Base-by-base conservation (phyloP, 1,140 invertebrate species). In the Phthorimaea operculella region DNA sequence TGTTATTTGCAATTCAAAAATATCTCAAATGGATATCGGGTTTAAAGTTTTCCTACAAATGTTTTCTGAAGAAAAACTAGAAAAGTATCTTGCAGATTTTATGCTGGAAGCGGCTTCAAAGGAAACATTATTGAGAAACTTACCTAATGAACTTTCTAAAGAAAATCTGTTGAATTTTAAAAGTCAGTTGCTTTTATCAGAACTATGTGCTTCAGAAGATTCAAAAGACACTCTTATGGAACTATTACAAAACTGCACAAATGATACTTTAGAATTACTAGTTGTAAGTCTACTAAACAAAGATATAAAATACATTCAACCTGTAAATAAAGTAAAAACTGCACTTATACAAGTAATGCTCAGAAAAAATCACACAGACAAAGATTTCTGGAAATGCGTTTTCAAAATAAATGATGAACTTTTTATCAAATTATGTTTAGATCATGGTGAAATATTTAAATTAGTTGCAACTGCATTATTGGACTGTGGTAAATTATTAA, bases 391-490 rank as follows among this genome's bases (percentile, higher is more conserved):
- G 88, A 70, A 70, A 59, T 55, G 60, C 52, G 58, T 86, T 63
- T 71, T 86, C 50, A 75, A 71, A 52, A 67, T 86, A 52, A 58
- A 87, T n/a, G 72, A 87, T 44, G 63, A 64, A 51, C 68, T 79
- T 63, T 65, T 85, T 44, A 58, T 71, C 12, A 67, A 75, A 57
- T 62, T 89, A 18, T 86, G 87, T 66, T 58, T 72, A 33, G 70
- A 79, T 45, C 72, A 87, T 77, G 48, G 36, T 21, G 64, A 81
- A 51, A 83, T 91, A 68, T 83, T 85, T 51, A 69, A 74, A 44
- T 70, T 82, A 52, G 79, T 90, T 34, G 63, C 87, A n/a, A 87
- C 87, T 67, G 86, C 85, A 61, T 71, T 90, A 45, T 76, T 88
- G 52, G 88, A 89, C 66, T 85, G 87, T 62, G 86, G 85, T 52